Conservation (phyloP, 2,888 invertebrate genomes). For the Xanthorhoe designata region DNA sequence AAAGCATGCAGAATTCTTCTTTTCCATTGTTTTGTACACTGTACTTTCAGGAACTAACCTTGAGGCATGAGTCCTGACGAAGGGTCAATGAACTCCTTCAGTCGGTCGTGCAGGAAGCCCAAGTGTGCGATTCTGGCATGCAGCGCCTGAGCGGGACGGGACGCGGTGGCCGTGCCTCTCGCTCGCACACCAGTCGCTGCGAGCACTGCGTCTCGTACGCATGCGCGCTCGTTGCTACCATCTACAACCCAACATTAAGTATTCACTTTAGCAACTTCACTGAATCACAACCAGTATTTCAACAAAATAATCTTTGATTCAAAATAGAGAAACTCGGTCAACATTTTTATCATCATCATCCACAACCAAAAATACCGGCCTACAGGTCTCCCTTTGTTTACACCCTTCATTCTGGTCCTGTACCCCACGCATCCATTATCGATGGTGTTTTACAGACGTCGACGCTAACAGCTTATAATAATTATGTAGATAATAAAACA, state of each 20-base stretch:
- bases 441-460: no score
- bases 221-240: constrained; percentile 59
- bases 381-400: no score
- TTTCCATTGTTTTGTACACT: constrained; percentile 13
- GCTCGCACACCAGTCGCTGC: constrained; percentile 96
- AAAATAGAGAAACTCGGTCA: no score
- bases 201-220: constrained; percentile 92
- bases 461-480: no score
- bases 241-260: constrained; percentile 50
- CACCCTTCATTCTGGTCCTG: no score
- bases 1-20: not conserved
- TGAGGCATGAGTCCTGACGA: constrained; percentile 87
- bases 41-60: constrained; percentile 53
- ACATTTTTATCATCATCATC: no score
- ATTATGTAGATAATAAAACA: no score
- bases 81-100: constrained; percentile 92
- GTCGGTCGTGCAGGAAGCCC: constrained; percentile 93
- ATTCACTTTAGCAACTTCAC: no score
- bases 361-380: no score
- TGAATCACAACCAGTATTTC: no score
- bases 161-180: constrained; percentile 79
- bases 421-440: no score
- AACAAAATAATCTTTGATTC: no score
- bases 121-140: constrained; percentile 93
- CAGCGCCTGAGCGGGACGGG: constrained; percentile 86